Conservation (phyloP, 2,888 invertebrate genomes). For the Ochropleura leucogaster region DNA sequence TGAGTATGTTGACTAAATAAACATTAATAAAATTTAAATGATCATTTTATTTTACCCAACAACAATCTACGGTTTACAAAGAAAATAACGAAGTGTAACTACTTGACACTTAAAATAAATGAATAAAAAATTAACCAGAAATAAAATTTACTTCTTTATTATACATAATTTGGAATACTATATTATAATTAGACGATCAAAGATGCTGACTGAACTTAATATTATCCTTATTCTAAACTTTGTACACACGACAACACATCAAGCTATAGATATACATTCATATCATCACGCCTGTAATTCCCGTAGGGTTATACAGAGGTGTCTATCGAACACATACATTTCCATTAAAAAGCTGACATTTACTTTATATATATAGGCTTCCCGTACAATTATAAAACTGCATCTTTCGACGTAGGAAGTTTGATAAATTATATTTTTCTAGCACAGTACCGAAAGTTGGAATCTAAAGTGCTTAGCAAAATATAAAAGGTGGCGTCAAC, state of each 20-base stretch:
- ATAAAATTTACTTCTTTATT: slow-evolving; percentile 59
- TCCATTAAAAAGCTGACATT: neutral
- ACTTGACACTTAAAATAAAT: slow-evolving; percentile 42
- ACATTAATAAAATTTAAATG: slow-evolving; percentile 73
- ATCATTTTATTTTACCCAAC: slow-evolving; percentile 70
- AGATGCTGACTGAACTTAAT: slow-evolving; percentile 64
- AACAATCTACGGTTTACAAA: slow-evolving; percentile 63
- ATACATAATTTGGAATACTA: slow-evolving; percentile 59
- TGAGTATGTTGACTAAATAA: slow-evolving; percentile 83
- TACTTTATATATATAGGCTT: neutral
- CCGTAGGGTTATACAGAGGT: too few species aligned
- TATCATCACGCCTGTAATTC: too few species aligned
- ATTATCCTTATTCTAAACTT: slow-evolving; percentile 38
- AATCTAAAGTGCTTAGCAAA: neutral
- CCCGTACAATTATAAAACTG: neutral
- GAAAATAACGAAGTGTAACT: slow-evolving; percentile 45
- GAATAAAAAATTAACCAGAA: slow-evolving; percentile 53
- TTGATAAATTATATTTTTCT: neutral
- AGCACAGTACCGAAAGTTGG: neutral
- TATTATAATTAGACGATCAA: slow-evolving; percentile 53
- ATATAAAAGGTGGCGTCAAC: neutral
- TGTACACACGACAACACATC: neutral
- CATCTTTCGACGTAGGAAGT: neutral
- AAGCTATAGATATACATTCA: neutral
- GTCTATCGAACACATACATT: neutral